A percentile compares a stretch with the other conserved stretches of the same genome.
Evolutionary conservation across 2,113 vertebrate species (phyloP).

Genomic region (Mirounga angustirostris): DNA sequence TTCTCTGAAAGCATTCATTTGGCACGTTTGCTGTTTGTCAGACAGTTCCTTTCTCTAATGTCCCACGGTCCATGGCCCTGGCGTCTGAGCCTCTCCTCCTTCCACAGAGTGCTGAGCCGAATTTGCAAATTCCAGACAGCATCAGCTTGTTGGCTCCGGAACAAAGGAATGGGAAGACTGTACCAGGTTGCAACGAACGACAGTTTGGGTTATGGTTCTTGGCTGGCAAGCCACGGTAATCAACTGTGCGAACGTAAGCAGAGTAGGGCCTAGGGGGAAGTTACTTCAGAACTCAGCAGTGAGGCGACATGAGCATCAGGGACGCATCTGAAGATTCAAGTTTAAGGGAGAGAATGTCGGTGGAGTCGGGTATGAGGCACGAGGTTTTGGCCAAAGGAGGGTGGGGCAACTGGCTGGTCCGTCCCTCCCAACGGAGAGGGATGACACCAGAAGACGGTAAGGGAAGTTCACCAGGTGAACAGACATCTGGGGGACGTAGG

Average conservation of each 20-base stretch:
- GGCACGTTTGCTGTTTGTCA: slow-evolving; percentile 63
- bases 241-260: background rate
- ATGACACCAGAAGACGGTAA: background rate
- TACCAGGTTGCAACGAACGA: background rate
- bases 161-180: background rate
- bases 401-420: background rate
- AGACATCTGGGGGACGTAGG: background rate
- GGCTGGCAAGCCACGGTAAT: slow-evolving; percentile 3
- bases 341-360: background rate
- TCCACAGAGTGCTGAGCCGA: background rate
- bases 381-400: background rate
- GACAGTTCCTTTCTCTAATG: slow-evolving; percentile 60
- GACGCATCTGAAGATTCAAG: background rate
- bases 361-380: background rate
- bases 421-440: background rate
- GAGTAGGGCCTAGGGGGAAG: background rate
- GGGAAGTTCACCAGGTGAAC: background rate
- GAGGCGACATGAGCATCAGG: background rate
- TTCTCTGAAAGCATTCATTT: slow-evolving; percentile 58
- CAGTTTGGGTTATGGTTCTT: background rate
- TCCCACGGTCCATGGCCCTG: background rate
- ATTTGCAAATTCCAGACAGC: background rate
- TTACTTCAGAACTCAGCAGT: background rate
- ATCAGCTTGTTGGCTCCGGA: background rate
- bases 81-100: background rate